Percentiles rank a stretch among this genome's conserved stretches.
Evolutionary conservation across 1,140 invertebrate species (phyloP).

Genomic region (Trichogramma pretiosum): DNA sequence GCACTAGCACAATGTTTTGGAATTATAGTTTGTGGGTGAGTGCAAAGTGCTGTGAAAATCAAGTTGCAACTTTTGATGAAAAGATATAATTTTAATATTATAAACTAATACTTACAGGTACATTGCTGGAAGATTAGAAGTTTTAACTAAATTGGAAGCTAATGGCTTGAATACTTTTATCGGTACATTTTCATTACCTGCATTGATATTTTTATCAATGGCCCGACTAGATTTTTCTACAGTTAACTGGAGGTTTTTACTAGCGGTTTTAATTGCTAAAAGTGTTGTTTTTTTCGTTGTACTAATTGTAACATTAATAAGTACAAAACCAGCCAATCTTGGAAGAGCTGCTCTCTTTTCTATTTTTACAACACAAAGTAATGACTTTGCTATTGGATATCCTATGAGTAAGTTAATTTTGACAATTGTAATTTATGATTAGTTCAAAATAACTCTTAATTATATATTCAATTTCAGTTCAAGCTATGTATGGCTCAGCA

Average conservation of each 20-base stretch:
- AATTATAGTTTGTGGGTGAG: slow-evolving; percentile 81
- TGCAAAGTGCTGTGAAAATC: not conserved
- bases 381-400: slow-evolving; percentile 96
- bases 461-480: slow-evolving; percentile 49
- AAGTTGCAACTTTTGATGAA: slow-evolving; percentile 1
- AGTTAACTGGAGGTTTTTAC: slow-evolving; percentile 86
- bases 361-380: slow-evolving; percentile 94
- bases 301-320: slow-evolving; percentile 65
- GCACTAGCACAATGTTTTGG: slow-evolving; percentile 85
- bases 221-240: slow-evolving; percentile 73
- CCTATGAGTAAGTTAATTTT: slow-evolving; percentile 71
- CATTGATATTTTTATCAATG: slow-evolving; percentile 84
- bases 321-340: slow-evolving; percentile 69
- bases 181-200: slow-evolving; percentile 84
- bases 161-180: slow-evolving; percentile 90
- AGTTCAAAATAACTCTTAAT: slow-evolving; percentile 2
- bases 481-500: slow-evolving; percentile 62
- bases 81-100: slow-evolving; percentile 10
- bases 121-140: slow-evolving; percentile 73
- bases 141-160: slow-evolving; percentile 77
- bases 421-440: not conserved
- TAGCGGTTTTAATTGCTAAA: slow-evolving; percentile 79
- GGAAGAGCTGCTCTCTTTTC: slow-evolving; percentile 83
- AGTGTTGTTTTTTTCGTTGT: slow-evolving; percentile 77
- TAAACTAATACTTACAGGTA: slow-evolving; percentile 57